phyloP scores from a whole-genome alignment of 2,888 invertebrate species.

The Hypomecis atomaria region DNA sequence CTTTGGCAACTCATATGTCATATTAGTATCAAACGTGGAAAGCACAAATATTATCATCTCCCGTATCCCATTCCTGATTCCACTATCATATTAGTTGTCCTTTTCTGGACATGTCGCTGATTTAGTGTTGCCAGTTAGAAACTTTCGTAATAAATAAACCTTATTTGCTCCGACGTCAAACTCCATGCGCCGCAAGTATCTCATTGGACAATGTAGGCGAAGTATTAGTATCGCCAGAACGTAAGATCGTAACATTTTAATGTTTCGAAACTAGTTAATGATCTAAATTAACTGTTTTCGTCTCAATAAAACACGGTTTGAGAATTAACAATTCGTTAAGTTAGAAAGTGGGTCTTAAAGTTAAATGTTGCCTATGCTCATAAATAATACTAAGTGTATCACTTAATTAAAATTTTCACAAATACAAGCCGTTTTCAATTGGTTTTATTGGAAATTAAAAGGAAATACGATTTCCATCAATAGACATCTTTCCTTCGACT shows the following conservation, averaged over 20 bases:
- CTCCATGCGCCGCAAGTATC: slow-evolving; percentile 75
- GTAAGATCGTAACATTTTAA: slow-evolving; percentile 14
- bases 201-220: slow-evolving; percentile 57
- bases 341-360: too few relatives aligned
- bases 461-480: too few relatives aligned
- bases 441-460: too few relatives aligned
- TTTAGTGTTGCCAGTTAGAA: slow-evolving; percentile 74
- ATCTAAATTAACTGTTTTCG: background rate
- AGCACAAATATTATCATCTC: slow-evolving; percentile 55
- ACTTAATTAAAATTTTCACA: too few relatives aligned
- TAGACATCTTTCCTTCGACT: too few relatives aligned
- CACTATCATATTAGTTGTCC: slow-evolving; percentile 58
- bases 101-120: slow-evolving; percentile 70
- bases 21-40: slow-evolving; percentile 54
- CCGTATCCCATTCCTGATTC: slow-evolving; percentile 49
- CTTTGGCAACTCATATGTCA: slow-evolving; percentile 49
- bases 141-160: slow-evolving; percentile 82
- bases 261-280: background rate
- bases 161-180: slow-evolving; percentile 78
- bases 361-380: too few relatives aligned
- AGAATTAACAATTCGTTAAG: background rate
- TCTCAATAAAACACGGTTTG: background rate
- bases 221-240: slow-evolving; percentile 28
- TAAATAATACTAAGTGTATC: too few relatives aligned
- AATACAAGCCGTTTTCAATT: too few relatives aligned